phyloP scores from a whole-genome alignment of 2,888 invertebrate genomes.

The Aricia artaxerxes region DNA sequence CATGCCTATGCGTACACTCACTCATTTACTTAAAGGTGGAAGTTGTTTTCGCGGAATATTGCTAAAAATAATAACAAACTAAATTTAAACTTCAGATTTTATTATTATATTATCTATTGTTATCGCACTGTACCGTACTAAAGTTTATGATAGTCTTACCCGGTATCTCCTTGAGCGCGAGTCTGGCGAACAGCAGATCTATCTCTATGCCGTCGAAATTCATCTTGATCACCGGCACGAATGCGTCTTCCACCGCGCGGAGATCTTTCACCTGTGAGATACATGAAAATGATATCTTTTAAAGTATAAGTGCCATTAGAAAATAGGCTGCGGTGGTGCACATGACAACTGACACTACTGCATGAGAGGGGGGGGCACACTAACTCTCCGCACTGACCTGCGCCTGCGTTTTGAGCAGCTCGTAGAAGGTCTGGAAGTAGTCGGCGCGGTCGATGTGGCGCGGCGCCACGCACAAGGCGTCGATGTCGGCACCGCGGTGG shows the following conservation, averaged over 20 bases:
- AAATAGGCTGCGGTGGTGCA: conserved; percentile 91
- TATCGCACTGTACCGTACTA: too few species aligned
- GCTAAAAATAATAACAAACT: too few species aligned
- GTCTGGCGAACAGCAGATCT: conserved; percentile 97
- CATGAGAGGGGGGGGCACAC: background rate
- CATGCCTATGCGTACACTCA: too few species aligned
- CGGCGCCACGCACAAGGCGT: conserved; percentile 98
- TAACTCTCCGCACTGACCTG: conserved; percentile 79
- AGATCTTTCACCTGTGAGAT: conserved; percentile 77
- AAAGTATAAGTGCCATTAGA: too few species aligned
- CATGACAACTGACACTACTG: conserved; percentile 55
- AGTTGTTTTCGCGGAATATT: too few species aligned
- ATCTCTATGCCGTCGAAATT: conserved; percentile 99
- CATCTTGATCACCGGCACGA: conserved; percentile 99
- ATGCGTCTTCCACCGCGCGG: conserved; percentile 96
- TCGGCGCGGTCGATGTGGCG: conserved; percentile 96
- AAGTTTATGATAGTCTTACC: conserved; percentile 67
- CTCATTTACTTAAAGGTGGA: too few species aligned
- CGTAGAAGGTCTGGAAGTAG: conserved; percentile 97
- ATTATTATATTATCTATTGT: too few species aligned
- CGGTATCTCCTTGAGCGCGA: conserved; percentile 97
- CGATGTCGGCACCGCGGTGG: conserved; percentile 98
- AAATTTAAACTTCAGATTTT: too few species aligned
- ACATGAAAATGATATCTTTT: too few species aligned
- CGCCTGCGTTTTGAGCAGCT: conserved; percentile 90